phyloP scores from a whole-genome alignment of 2,113 vertebrate species.

The Callipepla squamata region DNA sequence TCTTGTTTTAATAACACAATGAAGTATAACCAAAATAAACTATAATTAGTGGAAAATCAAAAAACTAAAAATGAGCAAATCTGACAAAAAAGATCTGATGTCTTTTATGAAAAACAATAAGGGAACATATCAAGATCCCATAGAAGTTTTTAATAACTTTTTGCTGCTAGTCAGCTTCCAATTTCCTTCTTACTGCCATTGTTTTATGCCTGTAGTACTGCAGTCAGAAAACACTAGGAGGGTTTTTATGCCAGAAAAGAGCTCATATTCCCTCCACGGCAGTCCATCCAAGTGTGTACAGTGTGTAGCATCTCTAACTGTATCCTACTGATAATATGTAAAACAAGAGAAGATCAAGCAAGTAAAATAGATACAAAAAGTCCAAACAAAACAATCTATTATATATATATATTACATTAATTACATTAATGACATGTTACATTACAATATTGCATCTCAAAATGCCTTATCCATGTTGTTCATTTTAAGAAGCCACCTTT shows the following conservation, averaged over 20 bases:
- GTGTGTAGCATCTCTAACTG: not conserved
- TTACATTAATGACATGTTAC: too few species aligned
- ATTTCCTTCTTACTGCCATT: constrained; percentile 55
- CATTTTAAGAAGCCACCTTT: not conserved
- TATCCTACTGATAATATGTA: not conserved
- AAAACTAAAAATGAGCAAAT: not conserved
- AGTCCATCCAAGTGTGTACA: not conserved
- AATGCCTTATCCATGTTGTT: not conserved
- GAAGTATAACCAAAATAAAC: not conserved
- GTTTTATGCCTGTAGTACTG: constrained; percentile 58
- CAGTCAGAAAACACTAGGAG: constrained; percentile 67
- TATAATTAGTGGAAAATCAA: not conserved
- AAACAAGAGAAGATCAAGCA: not conserved
- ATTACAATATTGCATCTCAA: not conserved
- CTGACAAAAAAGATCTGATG: constrained; percentile 1
- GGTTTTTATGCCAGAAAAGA: not conserved
- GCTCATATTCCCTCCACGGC: constrained; percentile 20
- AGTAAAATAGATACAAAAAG: not conserved
- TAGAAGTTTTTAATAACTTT: constrained; percentile 38
- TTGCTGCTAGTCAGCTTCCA: constrained; percentile 50
- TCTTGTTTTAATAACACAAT: not conserved
- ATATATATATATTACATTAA: too few species aligned
- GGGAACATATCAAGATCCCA: constrained; percentile 14
- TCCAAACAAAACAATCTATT: constrained; percentile 29
- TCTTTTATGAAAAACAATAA: constrained; percentile 46